Base-by-base conservation (phyloP, 2,113 vertebrate species). In the Alexandromys fortis region DNA sequence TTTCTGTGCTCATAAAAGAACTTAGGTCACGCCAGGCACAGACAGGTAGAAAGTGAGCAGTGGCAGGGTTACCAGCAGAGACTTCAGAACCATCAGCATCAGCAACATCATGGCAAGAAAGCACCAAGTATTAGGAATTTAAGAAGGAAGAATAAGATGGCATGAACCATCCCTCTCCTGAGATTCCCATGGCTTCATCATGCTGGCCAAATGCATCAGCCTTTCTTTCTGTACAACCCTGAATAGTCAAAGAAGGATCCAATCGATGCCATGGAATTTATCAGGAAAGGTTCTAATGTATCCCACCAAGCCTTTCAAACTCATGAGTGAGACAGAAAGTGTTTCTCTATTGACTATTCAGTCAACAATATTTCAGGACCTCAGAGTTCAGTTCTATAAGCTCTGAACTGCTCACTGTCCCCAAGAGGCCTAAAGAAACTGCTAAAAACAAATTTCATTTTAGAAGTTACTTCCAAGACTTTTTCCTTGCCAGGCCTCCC, bases 301-400 rank as follows among this genome's bases (percentile, higher is more conserved):
- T 89, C 90, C 75, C 33, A 70, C 78, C 70, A 89, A 89, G 14
- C 6, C 91, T 93, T 91, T 70, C 90, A 93, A 63, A 17, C 24
- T 83, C 75, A 76, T 58, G 5, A 7, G 28, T 89, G 45, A 95
- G 5, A 87, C 78, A 70, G 30, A 86, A 86, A 87, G 1, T 0
- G 7, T 52, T 97, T 97, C 12, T 86, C 24, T 90, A 68, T 76
- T 33, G 42, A 96, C 79, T 38, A 76, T 79, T 94, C 35, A 47
- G 28, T 33, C 55, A 89, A 33, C 38, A 85, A 97, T 90, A 55
- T 17, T 3, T 26, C 67, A 89, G 6, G 38, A 42, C 24, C 89
- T 55, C 38, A 22, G 30, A 91, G 35, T 33, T n/a, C 19, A 8
- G 52, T 28, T 92, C 86, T 68, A 5, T 26, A 65, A 79, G 55